Conservation (phyloP, 2,797 vertebrate species). For the Amblyraja radiata region DNA sequence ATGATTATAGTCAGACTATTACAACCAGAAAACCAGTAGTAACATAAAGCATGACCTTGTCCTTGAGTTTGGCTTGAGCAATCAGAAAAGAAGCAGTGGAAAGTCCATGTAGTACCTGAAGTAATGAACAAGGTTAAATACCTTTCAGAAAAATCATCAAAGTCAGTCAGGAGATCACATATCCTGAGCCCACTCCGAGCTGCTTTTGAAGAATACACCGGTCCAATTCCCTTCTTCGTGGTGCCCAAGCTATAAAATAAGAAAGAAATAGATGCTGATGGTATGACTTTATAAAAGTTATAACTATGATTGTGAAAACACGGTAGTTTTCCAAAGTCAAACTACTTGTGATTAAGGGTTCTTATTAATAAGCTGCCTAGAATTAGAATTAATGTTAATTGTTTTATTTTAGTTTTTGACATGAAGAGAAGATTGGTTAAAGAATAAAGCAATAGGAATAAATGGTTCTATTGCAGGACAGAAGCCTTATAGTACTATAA, state of each 20-base stretch:
- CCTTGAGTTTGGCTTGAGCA: neutral
- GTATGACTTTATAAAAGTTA: neutral
- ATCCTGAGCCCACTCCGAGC: slow-evolving; percentile 90
- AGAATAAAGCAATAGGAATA: no score
- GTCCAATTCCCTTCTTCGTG: slow-evolving; percentile 95
- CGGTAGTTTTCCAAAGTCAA: neutral
- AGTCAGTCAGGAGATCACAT: slow-evolving; percentile 92
- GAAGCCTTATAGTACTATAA: no score
- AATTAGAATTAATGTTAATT: neutral
- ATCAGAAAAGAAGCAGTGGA: neutral
- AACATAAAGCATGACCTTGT: neutral
- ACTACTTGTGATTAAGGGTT: no score
- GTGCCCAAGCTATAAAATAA: slow-evolving; percentile 76
- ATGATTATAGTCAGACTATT: neutral
- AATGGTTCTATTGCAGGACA: no score
- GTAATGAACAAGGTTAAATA: slow-evolving; percentile 44
- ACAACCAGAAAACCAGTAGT: neutral
- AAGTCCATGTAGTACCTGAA: neutral
- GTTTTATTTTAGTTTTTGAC: neutral
- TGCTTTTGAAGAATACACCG: slow-evolving; percentile 94
- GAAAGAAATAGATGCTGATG: neutral
- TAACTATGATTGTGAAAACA: neutral
- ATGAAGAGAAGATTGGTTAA: neutral
- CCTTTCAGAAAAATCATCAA: slow-evolving; percentile 89
- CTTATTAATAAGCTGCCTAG: neutral